A percentile compares a stretch with the other conserved stretches of the same genome.
These are phyloP conservation scores for Synodontis membranacea DNA, from an alignment of 2,113 vertebrate genomes.

Conservation along the genomic window DNA sequence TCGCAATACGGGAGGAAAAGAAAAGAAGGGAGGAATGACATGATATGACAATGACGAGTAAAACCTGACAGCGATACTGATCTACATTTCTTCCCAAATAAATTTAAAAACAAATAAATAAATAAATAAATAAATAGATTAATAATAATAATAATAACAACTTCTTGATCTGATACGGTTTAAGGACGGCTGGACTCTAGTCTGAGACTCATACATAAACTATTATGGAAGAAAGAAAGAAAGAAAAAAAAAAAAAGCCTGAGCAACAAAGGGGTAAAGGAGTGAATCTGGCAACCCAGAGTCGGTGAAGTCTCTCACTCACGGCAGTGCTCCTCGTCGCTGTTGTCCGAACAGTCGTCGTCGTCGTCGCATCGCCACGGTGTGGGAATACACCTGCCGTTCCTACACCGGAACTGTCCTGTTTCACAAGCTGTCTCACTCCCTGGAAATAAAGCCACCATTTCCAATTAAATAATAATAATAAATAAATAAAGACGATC, in stretches of 20 bases:
- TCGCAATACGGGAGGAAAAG: not conserved
- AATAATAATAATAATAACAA: not conserved
- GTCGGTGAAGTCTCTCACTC: slow-evolving; percentile 70
- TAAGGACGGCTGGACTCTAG: not conserved
- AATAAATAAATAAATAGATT: not conserved
- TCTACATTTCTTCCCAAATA: not conserved
- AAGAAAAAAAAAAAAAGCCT: too few species aligned
- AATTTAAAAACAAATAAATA: not conserved
- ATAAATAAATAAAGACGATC: not conserved
- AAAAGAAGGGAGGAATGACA: not conserved
- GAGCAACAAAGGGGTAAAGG: not conserved
- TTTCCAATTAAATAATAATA: not conserved
- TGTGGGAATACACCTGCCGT: slow-evolving; percentile 89
- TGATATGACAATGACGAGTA: not conserved
- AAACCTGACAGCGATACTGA: not conserved
- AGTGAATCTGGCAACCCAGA: slow-evolving; percentile 22
- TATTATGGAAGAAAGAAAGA: too few species aligned
- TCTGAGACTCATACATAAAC: not conserved
- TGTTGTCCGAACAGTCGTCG: slow-evolving; percentile 93
- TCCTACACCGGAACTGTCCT: slow-evolving; percentile 90
- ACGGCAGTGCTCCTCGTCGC: slow-evolving; percentile 95
- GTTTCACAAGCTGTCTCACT: slow-evolving; percentile 82
- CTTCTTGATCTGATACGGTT: not conserved
- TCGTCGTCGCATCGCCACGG: slow-evolving; percentile 96
- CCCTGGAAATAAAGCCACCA: slow-evolving; percentile 62